Evolutionary conservation across 2,797 vertebrate genomes (phyloP).

Genomic region (Halcyon leucocephala): DNA sequence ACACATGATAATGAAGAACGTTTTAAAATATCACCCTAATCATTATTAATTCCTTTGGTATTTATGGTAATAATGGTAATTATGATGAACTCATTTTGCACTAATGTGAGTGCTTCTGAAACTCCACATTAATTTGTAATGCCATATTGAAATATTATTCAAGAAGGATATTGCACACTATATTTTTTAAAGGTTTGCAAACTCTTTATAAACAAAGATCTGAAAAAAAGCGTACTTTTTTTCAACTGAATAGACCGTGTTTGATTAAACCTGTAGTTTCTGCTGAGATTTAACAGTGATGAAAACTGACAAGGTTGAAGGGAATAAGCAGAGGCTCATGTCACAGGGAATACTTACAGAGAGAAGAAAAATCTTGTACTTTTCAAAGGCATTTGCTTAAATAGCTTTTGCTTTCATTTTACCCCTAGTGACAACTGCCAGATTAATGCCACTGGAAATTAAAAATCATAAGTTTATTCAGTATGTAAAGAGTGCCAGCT

Average conservation of each 20-base stretch:
- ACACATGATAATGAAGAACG: background rate
- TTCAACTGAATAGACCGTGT: background rate
- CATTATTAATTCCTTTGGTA: constrained; percentile 56
- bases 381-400: constrained; percentile 29
- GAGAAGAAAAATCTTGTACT: background rate
- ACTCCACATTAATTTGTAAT: constrained; percentile 4
- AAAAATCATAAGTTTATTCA: background rate
- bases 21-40: constrained; percentile 48
- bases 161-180: background rate
- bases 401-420: constrained; percentile 20
- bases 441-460: constrained; percentile 31
- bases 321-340: background rate
- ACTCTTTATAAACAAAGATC: background rate
- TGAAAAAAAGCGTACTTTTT: background rate
- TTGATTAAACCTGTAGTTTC: constrained; percentile 20
- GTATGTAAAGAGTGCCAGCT: background rate
- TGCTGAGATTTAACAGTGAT: constrained; percentile 38
- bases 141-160: background rate
- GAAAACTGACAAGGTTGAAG: constrained; percentile 52
- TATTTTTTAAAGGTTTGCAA: constrained; percentile 22
- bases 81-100: constrained; percentile 46
- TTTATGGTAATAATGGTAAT: constrained; percentile 61
- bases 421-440: background rate
- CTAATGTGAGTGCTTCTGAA: constrained; percentile 2
- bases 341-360: background rate